phyloP scores from a whole-genome alignment of 2,797 vertebrate species.

The Lutjanus argentimaculatus region DNA sequence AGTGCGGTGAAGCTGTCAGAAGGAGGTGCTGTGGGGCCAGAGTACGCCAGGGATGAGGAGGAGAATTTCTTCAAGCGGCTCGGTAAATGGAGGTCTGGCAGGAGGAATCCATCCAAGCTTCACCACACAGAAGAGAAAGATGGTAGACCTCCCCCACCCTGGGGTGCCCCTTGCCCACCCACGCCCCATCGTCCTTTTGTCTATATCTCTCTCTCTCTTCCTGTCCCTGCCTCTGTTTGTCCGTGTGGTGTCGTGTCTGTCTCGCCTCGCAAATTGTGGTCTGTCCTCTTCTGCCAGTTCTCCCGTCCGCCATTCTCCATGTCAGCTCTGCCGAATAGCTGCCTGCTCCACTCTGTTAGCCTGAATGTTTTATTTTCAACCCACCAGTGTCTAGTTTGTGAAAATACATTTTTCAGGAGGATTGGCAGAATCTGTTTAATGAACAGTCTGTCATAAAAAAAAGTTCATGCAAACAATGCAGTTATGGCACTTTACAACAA shows the following conservation, averaged over 20 bases:
- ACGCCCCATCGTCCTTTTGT: constrained; percentile 57
- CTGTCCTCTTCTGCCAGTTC: constrained; percentile 61
- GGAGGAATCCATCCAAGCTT: constrained; percentile 94
- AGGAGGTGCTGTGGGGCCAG: constrained; percentile 91
- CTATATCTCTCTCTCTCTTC: constrained; percentile 41
- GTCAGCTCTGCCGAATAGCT: constrained; percentile 63
- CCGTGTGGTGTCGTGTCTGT: constrained; percentile 70
- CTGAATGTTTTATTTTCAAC: constrained; percentile 40
- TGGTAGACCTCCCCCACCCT: constrained; percentile 90
- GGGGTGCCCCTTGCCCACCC: constrained; percentile 75
- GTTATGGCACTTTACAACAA: background rate
- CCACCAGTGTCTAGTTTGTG: constrained; percentile 24
- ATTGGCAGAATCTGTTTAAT: background rate
- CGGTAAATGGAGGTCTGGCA: constrained; percentile 97
- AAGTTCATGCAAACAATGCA: constrained; percentile 12
- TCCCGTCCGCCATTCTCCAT: constrained; percentile 72
- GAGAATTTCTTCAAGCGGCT: constrained; percentile 99
- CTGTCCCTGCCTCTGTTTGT: constrained; percentile 62
- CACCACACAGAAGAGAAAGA: constrained; percentile 97
- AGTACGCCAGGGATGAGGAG: constrained; percentile 96
- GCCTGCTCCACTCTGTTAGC: constrained; percentile 40
- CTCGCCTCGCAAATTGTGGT: constrained; percentile 66
- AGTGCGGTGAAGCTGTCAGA: constrained; percentile 98
- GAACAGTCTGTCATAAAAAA: constrained; percentile 8
- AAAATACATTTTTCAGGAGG: background rate